Conservation (phyloP, 2,113 vertebrate species). For the Siniperca knerii region DNA sequence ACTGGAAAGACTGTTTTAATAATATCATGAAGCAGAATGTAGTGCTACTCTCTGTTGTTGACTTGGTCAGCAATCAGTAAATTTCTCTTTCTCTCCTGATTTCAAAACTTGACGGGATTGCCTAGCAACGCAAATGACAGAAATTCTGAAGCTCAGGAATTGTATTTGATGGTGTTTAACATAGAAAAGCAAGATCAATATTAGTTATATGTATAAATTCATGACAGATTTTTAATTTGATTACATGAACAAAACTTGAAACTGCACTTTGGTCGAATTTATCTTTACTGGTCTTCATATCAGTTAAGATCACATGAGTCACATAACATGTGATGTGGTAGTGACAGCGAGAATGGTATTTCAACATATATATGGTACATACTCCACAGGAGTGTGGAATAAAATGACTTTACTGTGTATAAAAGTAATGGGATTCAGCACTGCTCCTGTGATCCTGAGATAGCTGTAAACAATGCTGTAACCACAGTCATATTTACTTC, state of each 20-base stretch:
- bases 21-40: no score
- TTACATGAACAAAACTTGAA: not conserved
- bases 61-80: no score
- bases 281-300: not conserved
- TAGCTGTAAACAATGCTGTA: constrained; percentile 9
- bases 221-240: not conserved
- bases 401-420: not conserved
- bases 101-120: no score
- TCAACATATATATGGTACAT: not conserved
- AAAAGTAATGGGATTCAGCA: not conserved
- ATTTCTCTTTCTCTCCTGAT: no score
- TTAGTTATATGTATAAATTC: not conserved
- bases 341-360: constrained; percentile 7
- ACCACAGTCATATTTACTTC: constrained; percentile 29
- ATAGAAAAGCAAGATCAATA: not conserved
- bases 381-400: not conserved
- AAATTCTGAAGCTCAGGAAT: no score
- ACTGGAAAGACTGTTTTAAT: no score
- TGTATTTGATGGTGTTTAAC: not conserved
- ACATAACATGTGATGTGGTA: no score
- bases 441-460: not conserved
- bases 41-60: no score
- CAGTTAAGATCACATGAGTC: not conserved
- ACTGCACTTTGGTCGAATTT: not conserved
- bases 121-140: no score